Evolutionary conservation across 1,140 invertebrate species (phyloP), one percentile per base, ranked within the genome.

Genomic region (Pseudomyrmex sp.): DNA sequence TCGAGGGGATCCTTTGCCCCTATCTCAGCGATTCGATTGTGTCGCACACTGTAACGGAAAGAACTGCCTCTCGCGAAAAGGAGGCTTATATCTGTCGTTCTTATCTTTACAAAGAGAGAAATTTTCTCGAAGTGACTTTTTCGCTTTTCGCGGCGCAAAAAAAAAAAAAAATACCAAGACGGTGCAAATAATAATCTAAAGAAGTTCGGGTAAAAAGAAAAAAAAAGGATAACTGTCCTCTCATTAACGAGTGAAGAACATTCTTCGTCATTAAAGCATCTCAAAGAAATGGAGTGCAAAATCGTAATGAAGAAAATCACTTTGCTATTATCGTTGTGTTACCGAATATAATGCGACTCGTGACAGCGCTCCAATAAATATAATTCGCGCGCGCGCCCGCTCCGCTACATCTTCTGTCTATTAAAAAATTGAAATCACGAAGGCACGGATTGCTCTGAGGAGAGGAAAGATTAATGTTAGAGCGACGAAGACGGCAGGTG

Each of bases 391-490:
- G 7, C 10, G 8, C 8, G 58, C 9, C 23, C 23, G n/a, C 5
- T 4, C 0, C 3, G 5, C 12, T 44, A 54, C 23, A 44, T 54
- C 1, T 35, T 35, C 35, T 35, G 5, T 44, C 26, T 15, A 20
- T 26, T 68, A 54, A 54, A 77, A 77, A 68, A 77, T 77, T 77
- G 2, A 77, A 68, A 15, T 23, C 13, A 4, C 62, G 48, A 54
- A 26, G 26, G 18, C n/a, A 44, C 26, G 7, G n/a, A 54, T 77
- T 77, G 74, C 18, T 15, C 26, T 15, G 13, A 65, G 35, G 44
- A 54, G 12, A 44, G 12, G n/a, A 77, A 68, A 76, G 23, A 77
- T 77, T 77, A 77, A 52, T 54, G 74, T 26, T 35, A 68, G 46
- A 68, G 35, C 20, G 9, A 26, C 8, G 48, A 2, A 18, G n/a